These are phyloP conservation scores for Epirrita christyi DNA, from an alignment of 2,888 invertebrate species.

Conservation along the genomic window DNA sequence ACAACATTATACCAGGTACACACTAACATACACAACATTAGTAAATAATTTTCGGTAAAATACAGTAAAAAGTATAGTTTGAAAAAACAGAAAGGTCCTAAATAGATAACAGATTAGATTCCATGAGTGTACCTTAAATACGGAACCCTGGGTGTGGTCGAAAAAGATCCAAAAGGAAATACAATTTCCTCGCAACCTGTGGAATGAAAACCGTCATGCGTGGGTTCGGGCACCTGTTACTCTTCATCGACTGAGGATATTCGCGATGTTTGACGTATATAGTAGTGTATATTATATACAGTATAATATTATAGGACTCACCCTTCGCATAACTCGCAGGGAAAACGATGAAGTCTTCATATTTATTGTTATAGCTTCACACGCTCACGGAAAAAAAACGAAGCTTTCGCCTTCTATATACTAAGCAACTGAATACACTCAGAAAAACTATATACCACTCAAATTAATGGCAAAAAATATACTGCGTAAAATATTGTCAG, in stretches of 20 bases:
- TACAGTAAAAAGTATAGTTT: no score
- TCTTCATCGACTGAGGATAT: conserved; percentile 8
- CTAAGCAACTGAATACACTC: conserved; percentile 36
- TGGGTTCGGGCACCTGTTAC: conserved; percentile 41
- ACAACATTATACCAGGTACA: no score
- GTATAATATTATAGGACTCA: conserved; percentile 74
- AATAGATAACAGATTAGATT: no score
- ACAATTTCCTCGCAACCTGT: conserved; percentile 40
- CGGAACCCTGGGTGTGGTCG: conserved; percentile 38
- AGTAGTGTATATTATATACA: no score
- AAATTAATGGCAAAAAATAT: conserved; percentile 35
- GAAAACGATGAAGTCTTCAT: conserved; percentile 93
- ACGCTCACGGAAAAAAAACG: conserved; percentile 48
- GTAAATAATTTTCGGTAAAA: no score
- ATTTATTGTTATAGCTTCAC: conserved; percentile 67
- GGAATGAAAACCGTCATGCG: conserved; percentile 34
- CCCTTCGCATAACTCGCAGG: conserved; percentile 91
- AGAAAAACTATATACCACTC: conserved; percentile 37
- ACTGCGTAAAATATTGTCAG: neutral
- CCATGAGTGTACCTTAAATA: neutral
- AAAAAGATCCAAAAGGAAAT: conserved; percentile 14
- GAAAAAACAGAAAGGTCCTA: no score
- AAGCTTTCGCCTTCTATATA: conserved; percentile 24
- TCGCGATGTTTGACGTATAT: neutral
- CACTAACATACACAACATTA: no score